A percentile compares a stretch with the other conserved stretches of the same genome.
Conservation (phyloP, 2,888 invertebrate species). For the Papilio gigon region DNA sequence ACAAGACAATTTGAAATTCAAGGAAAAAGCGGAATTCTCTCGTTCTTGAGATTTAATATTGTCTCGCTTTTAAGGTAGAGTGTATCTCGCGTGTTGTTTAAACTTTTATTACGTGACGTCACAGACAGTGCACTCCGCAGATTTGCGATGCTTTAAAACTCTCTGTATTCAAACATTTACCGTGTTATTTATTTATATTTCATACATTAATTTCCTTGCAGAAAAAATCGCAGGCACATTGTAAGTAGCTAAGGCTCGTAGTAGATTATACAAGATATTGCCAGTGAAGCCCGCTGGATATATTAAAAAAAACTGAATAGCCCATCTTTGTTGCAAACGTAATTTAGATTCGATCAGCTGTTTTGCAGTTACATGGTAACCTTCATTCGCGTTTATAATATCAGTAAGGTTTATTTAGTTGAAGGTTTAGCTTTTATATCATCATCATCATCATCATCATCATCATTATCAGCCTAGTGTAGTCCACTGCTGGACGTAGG, state of each 20-base stretch:
- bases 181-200: not conserved
- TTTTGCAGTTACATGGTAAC: too few relatives aligned
- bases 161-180: not conserved
- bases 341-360: too few relatives aligned
- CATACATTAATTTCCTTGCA: not conserved
- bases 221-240: too few relatives aligned
- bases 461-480: too few relatives aligned
- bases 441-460: too few relatives aligned
- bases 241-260: too few relatives aligned
- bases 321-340: too few relatives aligned
- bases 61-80: slow-evolving; percentile 12
- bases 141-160: not conserved
- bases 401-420: not conserved
- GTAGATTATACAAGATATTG: too few relatives aligned
- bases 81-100: not conserved
- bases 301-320: too few relatives aligned
- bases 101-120: slow-evolving; percentile 11
- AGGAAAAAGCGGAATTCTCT: slow-evolving; percentile 2
- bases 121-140: not conserved
- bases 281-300: too few relatives aligned
- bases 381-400: too few relatives aligned
- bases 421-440: not conserved
- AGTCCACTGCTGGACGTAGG: too few relatives aligned
- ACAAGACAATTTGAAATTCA: slow-evolving; percentile 18
- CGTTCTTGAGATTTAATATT: not conserved